These are phyloP conservation scores for Cololabis saira DNA, from an alignment of 2,113 vertebrate species.

Conservation along the genomic window DNA sequence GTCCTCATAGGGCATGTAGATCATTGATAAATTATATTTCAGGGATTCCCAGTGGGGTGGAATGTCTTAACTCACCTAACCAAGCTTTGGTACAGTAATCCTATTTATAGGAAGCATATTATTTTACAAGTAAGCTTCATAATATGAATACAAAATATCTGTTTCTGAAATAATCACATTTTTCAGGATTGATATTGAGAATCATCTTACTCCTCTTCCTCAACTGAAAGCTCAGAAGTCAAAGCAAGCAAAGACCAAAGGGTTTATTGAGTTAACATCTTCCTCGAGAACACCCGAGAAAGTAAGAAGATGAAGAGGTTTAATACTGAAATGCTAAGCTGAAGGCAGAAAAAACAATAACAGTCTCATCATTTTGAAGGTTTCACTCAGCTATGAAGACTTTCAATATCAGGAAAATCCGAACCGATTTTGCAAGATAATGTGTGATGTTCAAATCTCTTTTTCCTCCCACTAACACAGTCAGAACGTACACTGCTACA, in stretches of 20 bases:
- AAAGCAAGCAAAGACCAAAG: conserved; percentile 6
- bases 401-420: conserved; percentile 1
- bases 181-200: too few species aligned
- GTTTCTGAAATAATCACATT: too few species aligned
- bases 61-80: too few species aligned
- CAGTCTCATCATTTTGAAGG: neutral
- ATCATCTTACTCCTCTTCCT: neutral
- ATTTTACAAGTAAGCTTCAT: too few species aligned
- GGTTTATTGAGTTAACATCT: conserved; percentile 9
- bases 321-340: neutral
- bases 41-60: too few species aligned
- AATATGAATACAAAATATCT: too few species aligned
- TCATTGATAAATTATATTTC: too few species aligned
- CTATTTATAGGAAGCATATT: too few species aligned
- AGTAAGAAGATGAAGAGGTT: neutral
- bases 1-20: too few species aligned
- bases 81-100: too few species aligned
- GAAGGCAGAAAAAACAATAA: neutral
- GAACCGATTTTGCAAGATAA: conserved; percentile 28
- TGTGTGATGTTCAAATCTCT: conserved; percentile 38
- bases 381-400: conserved; percentile 7
- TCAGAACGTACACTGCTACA: conserved; percentile 45
- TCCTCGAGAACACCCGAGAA: conserved; percentile 23
- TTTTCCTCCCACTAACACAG: conserved; percentile 42
- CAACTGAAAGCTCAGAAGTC: conserved; percentile 25